These are phyloP conservation scores for Bombylius major DNA, from an alignment of 2,888 invertebrate species.

Conservation along the genomic window DNA sequence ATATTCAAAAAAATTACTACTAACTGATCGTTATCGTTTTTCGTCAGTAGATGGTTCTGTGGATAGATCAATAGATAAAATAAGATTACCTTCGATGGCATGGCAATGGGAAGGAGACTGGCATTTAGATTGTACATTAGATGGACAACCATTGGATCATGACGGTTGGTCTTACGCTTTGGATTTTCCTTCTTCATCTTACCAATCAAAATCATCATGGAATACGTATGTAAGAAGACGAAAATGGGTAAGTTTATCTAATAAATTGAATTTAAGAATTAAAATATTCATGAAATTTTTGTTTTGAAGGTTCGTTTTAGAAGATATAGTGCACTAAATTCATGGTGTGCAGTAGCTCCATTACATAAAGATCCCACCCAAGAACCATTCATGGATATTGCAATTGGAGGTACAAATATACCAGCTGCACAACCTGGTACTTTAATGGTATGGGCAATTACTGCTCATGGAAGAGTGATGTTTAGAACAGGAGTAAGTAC, in stretches of 20 bases:
- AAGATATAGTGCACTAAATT: slow-evolving; percentile 77
- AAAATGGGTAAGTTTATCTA: slow-evolving; percentile 54
- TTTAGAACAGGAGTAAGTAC: slow-evolving; percentile 69
- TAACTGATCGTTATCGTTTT: slow-evolving; percentile 78
- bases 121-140: slow-evolving; percentile 70
- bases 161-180: slow-evolving; percentile 92
- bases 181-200: slow-evolving; percentile 76
- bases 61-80: slow-evolving; percentile 65
- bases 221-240: slow-evolving; percentile 79
- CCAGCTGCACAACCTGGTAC: slow-evolving; percentile 64
- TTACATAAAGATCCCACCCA: slow-evolving; percentile 78
- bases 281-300: background rate
- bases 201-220: slow-evolving; percentile 70
- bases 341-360: slow-evolving; percentile 85
- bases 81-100: slow-evolving; percentile 80
- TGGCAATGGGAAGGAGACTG: slow-evolving; percentile 97
- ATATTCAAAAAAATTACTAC: slow-evolving; percentile 68
- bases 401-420: slow-evolving; percentile 72
- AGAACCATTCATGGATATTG: slow-evolving; percentile 86
- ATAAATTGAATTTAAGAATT: too few species aligned
- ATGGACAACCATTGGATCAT: slow-evolving; percentile 77
- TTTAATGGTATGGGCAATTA: slow-evolving; percentile 84
- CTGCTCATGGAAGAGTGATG: slow-evolving; percentile 82
- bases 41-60: slow-evolving; percentile 72
- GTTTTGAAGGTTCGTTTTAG: slow-evolving; percentile 46